phyloP scores from a whole-genome alignment of 2,888 invertebrate genomes.

The Chrysolina haemoptera region DNA sequence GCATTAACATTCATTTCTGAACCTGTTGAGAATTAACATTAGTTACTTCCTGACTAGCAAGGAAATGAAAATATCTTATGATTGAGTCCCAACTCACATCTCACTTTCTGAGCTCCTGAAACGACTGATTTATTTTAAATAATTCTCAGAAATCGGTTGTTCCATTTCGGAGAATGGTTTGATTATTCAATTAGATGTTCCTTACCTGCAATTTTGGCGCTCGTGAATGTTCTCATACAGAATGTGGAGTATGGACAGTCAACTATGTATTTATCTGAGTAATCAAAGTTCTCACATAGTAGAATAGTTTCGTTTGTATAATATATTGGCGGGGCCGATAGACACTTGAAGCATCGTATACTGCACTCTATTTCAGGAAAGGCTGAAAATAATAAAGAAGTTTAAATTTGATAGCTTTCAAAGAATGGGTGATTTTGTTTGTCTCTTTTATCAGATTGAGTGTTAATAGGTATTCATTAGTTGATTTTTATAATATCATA shows the following conservation, averaged over 20 bases:
- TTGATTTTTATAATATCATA: no score
- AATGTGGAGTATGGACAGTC: constrained; percentile 88
- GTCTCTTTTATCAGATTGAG: no score
- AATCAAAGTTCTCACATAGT: constrained; percentile 84
- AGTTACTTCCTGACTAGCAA: no score
- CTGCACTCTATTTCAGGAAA: constrained; percentile 48
- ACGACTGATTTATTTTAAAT: no score
- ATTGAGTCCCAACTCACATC: no score
- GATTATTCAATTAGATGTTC: background rate
- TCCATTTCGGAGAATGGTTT: no score
- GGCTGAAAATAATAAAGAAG: constrained; percentile 43
- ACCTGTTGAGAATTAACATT: no score
- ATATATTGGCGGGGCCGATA: constrained; percentile 75
- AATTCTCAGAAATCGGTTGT: no score
- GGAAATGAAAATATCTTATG: no score
- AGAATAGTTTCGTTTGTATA: constrained; percentile 76
- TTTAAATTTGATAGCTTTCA: background rate
- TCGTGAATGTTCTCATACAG: constrained; percentile 84
- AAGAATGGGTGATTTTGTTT: background rate
- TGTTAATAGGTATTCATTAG: no score
- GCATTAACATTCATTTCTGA: no score
- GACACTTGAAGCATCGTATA: constrained; percentile 83
- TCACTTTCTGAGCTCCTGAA: no score
- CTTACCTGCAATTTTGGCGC: constrained; percentile 79
- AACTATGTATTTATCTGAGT: constrained; percentile 78